phyloP scores from a whole-genome alignment of 2,797 vertebrate genomes.

The Rhyacichthys aspro region DNA sequence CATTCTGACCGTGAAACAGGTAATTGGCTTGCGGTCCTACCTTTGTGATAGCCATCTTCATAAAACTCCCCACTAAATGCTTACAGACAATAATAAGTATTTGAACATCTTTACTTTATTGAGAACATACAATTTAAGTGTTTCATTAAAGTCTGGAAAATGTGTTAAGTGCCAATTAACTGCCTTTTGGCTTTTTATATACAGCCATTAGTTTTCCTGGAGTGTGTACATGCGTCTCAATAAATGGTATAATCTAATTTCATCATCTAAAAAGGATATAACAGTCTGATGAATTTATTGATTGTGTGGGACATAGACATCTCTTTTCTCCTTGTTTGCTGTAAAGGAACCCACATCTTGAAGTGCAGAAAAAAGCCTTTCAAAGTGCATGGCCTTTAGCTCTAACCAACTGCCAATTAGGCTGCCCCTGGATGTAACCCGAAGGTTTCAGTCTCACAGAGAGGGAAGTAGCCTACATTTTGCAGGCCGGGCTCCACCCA shows the following conservation, averaged over 20 bases:
- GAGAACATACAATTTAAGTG: conserved; percentile 21
- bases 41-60: conserved; percentile 38
- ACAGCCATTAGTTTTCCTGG: not conserved
- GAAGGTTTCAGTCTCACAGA: conserved; percentile 59
- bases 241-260: not conserved
- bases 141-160: conserved; percentile 31
- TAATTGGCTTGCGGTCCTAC: conserved; percentile 35
- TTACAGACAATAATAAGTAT: conserved; percentile 16
- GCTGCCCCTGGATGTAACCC: conserved; percentile 57
- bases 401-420: conserved; percentile 80
- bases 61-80: conserved; percentile 51
- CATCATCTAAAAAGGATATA: too few species aligned
- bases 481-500: conserved; percentile 74
- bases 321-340: conserved; percentile 23
- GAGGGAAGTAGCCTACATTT: conserved; percentile 68
- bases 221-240: not conserved
- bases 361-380: conserved; percentile 57
- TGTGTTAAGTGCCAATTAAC: conserved; percentile 17
- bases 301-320: not conserved
- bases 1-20: conserved; percentile 45
- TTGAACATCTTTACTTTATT: conserved; percentile 40
- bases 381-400: conserved; percentile 67
- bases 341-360: conserved; percentile 20
- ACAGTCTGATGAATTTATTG: not conserved
- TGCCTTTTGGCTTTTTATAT: conserved; percentile 1